Evolutionary conservation across 92 coral and sea anemone genomes (phyloP), one percentile per base, ranked within the genome.

Genomic region (Virgularia gustaviana): DNA sequence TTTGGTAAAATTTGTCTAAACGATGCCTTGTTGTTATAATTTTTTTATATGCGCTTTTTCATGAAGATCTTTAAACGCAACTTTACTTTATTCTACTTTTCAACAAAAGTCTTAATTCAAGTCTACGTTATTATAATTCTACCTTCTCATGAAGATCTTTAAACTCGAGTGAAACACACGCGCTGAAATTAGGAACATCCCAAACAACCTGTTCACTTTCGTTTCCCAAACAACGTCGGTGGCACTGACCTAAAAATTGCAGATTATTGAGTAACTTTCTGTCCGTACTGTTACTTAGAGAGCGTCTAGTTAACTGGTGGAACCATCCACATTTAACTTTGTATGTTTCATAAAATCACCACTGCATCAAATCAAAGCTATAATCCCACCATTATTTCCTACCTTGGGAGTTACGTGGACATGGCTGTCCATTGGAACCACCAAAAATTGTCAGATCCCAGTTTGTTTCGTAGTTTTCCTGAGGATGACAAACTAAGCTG

Each of bases 361-460:
- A 13, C 19, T 20, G n/a, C 5, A 16, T 20, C n/a, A 43, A 13
- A 13, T 18, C 28, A 57, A 2, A 57, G 36, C 18, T 57, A 31
- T 57, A 8, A 13, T 12, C 20, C 22, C 15, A 22, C 19, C 3
- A 12, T 19, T 9, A 16, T 16, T 47, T 47, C 45, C 35, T 72
- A 92, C 98, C 98, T 83, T 85, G 80, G 9, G 98, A 91, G 25
- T 72, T 71, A 49, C 96, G 71, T 4, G 98, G 98, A 36, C 98
- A 92, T 28, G 72, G 68, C 27, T 79, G 86, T n/a, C 43, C 27
- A 47, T 78, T 85, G 28, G 57, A 78, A n/a, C 75, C 73, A 54
- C 84, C 85, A 33, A 84, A 92, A 70, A 89, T 65, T 30, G 88
- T 80, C 61, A 92, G 77, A 11, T 71, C 82, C 98, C 98, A 92